A percentile compares a stretch with the other conserved stretches of the same genome.
phyloP scores from a whole-genome alignment of 2,113 vertebrate genomes.

The Boulengeromyrus knoepffleri region DNA sequence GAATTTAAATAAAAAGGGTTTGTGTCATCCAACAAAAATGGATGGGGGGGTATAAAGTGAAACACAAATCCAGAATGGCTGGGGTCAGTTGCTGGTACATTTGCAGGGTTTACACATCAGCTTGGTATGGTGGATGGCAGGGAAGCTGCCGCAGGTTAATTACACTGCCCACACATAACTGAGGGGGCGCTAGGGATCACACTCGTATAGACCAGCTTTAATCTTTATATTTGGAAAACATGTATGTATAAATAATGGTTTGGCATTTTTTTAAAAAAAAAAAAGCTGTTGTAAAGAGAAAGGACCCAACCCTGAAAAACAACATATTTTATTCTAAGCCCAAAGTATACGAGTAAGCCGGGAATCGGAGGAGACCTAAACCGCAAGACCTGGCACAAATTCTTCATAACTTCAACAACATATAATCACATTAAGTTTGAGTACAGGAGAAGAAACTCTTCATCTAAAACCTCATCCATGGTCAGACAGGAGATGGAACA shows the following conservation, averaged over 20 bases:
- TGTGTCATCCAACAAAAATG: neutral
- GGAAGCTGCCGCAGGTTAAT: neutral
- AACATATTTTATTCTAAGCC: conserved; percentile 5
- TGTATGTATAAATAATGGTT: neutral
- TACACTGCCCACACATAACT: neutral
- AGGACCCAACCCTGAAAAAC: neutral
- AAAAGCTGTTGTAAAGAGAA: neutral
- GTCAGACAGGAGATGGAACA: neutral
- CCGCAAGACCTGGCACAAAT: neutral
- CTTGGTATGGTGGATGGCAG: neutral
- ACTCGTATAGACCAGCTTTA: neutral
- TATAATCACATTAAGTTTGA: neutral
- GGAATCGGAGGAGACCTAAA: neutral
- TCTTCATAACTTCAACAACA: conserved; percentile 1
- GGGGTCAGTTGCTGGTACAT: neutral
- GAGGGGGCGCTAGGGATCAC: neutral
- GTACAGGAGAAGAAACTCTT: neutral
- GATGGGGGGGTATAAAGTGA: neutral
- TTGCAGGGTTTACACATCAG: neutral
- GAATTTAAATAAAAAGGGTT: neutral
- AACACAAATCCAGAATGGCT: neutral
- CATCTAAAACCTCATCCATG: neutral
- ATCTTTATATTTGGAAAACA: neutral
- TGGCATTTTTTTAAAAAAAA: neutral
- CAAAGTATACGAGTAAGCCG: neutral